Base-by-base conservation (phyloP, 2,113 vertebrate species). In the Oreochromis spilurus region DNA sequence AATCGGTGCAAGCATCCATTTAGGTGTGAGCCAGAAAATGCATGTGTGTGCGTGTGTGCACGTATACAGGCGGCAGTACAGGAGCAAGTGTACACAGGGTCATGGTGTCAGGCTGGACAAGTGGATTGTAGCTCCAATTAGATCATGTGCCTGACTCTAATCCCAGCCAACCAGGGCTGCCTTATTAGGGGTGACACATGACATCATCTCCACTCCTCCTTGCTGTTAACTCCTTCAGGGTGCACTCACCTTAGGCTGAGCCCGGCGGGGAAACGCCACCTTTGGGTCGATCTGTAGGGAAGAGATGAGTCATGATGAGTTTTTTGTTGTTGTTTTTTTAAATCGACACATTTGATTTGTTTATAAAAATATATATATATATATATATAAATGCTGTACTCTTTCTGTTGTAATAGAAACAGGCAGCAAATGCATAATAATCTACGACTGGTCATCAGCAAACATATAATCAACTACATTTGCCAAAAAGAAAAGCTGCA, bases 201-300 rank as follows among this genome's bases (percentile, higher is more conserved):
- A 95, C 91, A 87, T 94, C 94, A 90, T 84, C 81, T 34, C 78
- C 29, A 52, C 87, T 62, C 82, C 78, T 79, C 52, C 77, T 40
- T 57, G 19, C 31, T 9, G 29, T 91, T 92, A 91, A 94, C 88
- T 62, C 88, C 29, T 88, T 72, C 52, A 21, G 79, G 55, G 81
- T 19, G 60, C 58, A 94, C 97, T 95, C 94, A 99, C 98, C 97
- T 99, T 99, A 75, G 98, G 98, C 93, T 99, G 98, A 91, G 98
- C 98, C 96, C 98, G 94, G 72, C 98, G 97, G 31, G 98, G 98
- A 87, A 99, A 99, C 0, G 98, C 98, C 94, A 99, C 98, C 96
- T 99, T 99, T 54, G 98, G 98, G 91, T 99, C 98, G 83, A 99
- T 99, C 98, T 98, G 97, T 88, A 94, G 36, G 26, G 36, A 48